These are phyloP conservation scores for Heliconius aoede DNA, from an alignment of 2,888 invertebrate species.

Conservation along the genomic window DNA sequence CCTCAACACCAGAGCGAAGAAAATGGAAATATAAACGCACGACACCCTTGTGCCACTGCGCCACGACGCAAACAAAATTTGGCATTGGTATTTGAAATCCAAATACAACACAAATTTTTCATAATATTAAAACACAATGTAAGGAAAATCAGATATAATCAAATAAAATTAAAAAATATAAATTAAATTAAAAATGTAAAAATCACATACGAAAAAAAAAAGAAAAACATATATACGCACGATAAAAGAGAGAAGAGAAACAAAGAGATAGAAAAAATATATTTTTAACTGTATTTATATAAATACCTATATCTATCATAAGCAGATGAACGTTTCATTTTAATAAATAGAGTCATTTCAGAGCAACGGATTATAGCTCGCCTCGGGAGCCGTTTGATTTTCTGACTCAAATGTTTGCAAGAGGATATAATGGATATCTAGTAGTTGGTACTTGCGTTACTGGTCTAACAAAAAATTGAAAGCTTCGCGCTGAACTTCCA, in stretches of 20 bases:
- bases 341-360: conserved; percentile 14
- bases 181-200: too few species aligned
- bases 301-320: background rate
- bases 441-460: conserved; percentile 15
- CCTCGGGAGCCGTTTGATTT: conserved; percentile 19
- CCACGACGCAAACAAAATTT: too few species aligned
- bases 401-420: conserved; percentile 3
- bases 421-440: conserved; percentile 20
- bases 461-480: conserved; percentile 13
- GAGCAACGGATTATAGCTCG: conserved; percentile 16
- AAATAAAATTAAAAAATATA: too few species aligned
- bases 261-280: background rate
- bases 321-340: background rate
- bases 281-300: background rate
- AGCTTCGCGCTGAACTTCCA: background rate
- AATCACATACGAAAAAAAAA: too few species aligned
- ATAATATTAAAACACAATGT: too few species aligned
- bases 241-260: background rate
- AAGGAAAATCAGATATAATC: too few species aligned
- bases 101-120: background rate
- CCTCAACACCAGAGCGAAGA: too few species aligned
- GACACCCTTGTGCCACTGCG: too few species aligned
- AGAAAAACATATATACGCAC: too few species aligned
- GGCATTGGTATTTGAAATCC: too few species aligned
- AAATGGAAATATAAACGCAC: too few species aligned